Evolutionary conservation across 2,888 invertebrate genomes (phyloP).

Genomic region (Leptopilina myrica): DNA sequence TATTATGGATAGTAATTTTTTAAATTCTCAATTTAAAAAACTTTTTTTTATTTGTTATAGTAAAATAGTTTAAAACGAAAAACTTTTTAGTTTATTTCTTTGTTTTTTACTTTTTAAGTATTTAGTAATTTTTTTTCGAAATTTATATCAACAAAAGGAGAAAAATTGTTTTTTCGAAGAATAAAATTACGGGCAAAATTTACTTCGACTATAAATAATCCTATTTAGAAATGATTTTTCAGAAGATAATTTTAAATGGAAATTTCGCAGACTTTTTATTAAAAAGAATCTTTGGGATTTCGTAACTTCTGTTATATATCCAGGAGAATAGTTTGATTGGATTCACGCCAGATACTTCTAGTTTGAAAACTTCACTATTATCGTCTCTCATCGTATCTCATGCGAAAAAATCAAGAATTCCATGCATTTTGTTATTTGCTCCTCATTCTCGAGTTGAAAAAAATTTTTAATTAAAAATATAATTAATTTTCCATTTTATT

Average conservation of each 20-base stretch:
- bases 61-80: too few relatives aligned
- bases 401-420: constrained; percentile 28
- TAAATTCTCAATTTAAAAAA: too few relatives aligned
- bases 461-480: neutral
- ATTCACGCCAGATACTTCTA: constrained; percentile 22
- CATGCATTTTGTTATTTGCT: constrained; percentile 32
- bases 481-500: neutral
- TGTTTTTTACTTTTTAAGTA: too few relatives aligned
- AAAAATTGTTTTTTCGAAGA: neutral
- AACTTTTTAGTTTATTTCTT: too few relatives aligned
- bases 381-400: constrained; percentile 8
- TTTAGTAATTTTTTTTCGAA: too few relatives aligned
- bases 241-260: neutral
- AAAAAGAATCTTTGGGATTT: constrained; percentile 21
- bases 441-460: neutral
- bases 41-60: too few relatives aligned
- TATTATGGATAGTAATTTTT: too few relatives aligned
- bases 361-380: constrained; percentile 28
- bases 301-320: constrained; percentile 1
- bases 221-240: neutral
- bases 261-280: constrained; percentile 9
- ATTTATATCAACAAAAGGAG: too few relatives aligned
- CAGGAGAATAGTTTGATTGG: constrained; percentile 25
- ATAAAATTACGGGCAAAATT: neutral
- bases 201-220: neutral